These are phyloP conservation scores for Hoplodrina ambigua DNA, from an alignment of 2,888 invertebrate species.

Conservation along the genomic window DNA sequence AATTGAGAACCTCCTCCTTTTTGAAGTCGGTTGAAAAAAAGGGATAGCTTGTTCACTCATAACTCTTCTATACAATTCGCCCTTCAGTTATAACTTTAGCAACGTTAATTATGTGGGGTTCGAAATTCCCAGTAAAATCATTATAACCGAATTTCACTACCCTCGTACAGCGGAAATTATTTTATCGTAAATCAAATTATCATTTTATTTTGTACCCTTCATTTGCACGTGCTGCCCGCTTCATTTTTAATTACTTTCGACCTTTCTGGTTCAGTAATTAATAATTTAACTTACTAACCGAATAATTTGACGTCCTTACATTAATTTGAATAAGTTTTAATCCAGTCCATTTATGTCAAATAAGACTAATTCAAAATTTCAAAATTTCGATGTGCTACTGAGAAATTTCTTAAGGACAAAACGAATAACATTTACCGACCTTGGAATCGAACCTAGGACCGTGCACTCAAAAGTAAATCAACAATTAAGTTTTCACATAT, in stretches of 20 bases:
- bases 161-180: constrained; percentile 10
- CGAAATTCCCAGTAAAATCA: constrained; percentile 22
- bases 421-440: no score
- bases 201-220: constrained; percentile 14
- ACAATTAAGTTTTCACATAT: no score
- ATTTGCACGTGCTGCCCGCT: constrained; percentile 14
- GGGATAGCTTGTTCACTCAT: no score
- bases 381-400: no score
- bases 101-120: constrained; percentile 11
- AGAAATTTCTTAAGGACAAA: no score
- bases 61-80: background rate
- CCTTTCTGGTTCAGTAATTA: background rate
- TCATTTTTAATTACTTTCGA: constrained; percentile 7
- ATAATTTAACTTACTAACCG: background rate
- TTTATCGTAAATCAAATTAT: constrained; percentile 29
- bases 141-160: constrained; percentile 24
- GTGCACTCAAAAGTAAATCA: no score
- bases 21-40: no score
- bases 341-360: background rate
- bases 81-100: background rate
- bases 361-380: no score
- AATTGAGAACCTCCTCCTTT: no score
- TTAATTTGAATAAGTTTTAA: background rate
- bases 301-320: background rate
- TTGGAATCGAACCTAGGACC: no score